Evolutionary conservation across 2,888 invertebrate genomes (phyloP).

Genomic region (Mythimna vitellina): DNA sequence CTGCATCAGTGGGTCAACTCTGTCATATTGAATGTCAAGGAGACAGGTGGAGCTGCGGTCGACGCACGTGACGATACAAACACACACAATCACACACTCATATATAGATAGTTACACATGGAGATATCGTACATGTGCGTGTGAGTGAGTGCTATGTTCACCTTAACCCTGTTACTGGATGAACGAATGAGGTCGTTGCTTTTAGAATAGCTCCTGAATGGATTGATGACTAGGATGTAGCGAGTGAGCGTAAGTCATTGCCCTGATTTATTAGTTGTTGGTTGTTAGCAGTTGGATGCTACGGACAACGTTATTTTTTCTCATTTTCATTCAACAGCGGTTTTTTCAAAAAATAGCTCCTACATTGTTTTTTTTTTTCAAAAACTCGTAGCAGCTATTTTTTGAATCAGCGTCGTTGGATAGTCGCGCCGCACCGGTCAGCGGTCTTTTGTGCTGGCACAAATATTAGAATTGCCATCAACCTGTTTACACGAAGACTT

Average conservation of each 20-base stretch:
- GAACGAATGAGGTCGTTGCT: constrained; percentile 29
- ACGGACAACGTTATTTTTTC: too few species aligned
- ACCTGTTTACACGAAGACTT: too few species aligned
- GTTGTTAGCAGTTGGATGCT: neutral
- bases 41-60: constrained; percentile 60
- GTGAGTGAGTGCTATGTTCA: constrained; percentile 17
- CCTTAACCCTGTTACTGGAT: constrained; percentile 53
- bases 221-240: neutral
- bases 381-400: too few species aligned
- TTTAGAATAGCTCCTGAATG: constrained; percentile 26
- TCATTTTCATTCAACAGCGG: too few species aligned
- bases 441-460: too few species aligned
- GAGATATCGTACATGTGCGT: neutral
- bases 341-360: too few species aligned
- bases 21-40: constrained; percentile 61
- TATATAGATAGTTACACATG: neutral
- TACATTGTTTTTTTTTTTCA: too few species aligned
- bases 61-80: constrained; percentile 48
- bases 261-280: constrained; percentile 3
- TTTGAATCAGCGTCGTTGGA: too few species aligned
- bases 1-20: constrained; percentile 25
- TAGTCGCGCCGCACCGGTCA: too few species aligned
- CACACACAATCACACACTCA: neutral
- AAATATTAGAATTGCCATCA: too few species aligned
- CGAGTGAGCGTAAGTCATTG: constrained; percentile 14